Evolutionary conservation across 2,113 vertebrate species (phyloP).

Genomic region (Camelus bactrianus): DNA sequence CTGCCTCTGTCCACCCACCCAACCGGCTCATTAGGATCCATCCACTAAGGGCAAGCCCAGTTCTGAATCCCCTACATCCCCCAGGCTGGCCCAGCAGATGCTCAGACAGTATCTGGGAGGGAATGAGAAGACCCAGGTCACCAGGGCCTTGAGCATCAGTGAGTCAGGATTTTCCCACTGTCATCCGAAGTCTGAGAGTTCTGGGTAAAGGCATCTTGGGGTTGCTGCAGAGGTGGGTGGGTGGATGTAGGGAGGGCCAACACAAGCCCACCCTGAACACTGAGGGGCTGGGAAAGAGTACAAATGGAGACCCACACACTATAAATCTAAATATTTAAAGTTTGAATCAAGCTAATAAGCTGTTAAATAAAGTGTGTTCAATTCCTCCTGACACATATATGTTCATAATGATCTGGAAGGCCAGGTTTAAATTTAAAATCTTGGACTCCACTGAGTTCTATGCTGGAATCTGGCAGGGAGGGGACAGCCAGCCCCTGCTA

Average conservation of each 20-base stretch:
- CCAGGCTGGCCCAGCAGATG: background rate
- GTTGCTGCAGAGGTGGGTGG: background rate
- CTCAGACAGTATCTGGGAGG: background rate
- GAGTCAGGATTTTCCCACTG: background rate
- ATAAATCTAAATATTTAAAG: conserved; percentile 66
- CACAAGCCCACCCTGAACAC: background rate
- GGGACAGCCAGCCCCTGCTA: background rate
- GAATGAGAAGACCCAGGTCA: background rate
- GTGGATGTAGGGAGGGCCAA: background rate
- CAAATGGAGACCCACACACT: conserved; percentile 33
- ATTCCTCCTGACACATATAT: conserved; percentile 1
- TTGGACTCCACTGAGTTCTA: background rate
- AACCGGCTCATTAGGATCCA: background rate
- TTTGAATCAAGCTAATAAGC: conserved; percentile 59
- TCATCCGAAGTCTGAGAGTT: background rate
- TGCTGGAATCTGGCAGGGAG: background rate
- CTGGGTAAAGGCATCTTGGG: background rate
- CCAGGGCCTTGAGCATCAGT: background rate
- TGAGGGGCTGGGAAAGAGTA: background rate
- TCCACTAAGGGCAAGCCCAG: background rate
- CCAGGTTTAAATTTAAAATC: conserved; percentile 17
- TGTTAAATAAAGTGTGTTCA: conserved; percentile 54
- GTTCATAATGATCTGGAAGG: conserved; percentile 1
- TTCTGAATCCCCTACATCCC: background rate
- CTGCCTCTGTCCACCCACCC: background rate